phyloP scores from a whole-genome alignment of 1,140 invertebrate genomes.

The Caenorhabditis inopinata region DNA sequence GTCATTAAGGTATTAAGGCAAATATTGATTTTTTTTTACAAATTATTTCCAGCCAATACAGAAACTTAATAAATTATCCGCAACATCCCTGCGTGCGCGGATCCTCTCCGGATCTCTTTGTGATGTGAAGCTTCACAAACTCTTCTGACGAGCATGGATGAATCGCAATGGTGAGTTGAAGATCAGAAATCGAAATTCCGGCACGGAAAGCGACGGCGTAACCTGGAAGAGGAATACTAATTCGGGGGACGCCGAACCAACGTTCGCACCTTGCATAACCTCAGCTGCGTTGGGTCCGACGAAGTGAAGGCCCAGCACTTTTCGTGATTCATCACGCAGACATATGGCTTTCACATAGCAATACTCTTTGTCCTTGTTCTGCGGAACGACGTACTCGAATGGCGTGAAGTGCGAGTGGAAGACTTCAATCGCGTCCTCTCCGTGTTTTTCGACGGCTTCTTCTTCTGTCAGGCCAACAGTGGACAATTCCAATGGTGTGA shows the following conservation, averaged over 20 bases:
- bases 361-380: neutral
- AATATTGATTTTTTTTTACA: too few relatives aligned
- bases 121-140: slow-evolving; percentile 58
- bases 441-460: slow-evolving; percentile 74
- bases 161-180: slow-evolving; percentile 56
- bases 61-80: slow-evolving; percentile 49
- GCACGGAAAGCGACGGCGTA: slow-evolving; percentile 59
- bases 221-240: too few relatives aligned
- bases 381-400: slow-evolving; percentile 36
- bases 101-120: slow-evolving; percentile 51
- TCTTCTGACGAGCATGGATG: slow-evolving; percentile 61
- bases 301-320: slow-evolving; percentile 57
- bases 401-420: slow-evolving; percentile 69
- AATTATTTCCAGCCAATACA: too few relatives aligned
- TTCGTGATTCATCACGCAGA: slow-evolving; percentile 24
- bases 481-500: slow-evolving; percentile 93
- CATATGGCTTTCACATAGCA: slow-evolving; percentile 41
- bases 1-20: too few relatives aligned
- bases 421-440: slow-evolving; percentile 72
- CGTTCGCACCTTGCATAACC: slow-evolving; percentile 57
- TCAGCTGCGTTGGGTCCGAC: slow-evolving; percentile 60
- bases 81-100: slow-evolving; percentile 53
- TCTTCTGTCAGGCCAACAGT: slow-evolving; percentile 90
- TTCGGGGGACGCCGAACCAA: too few relatives aligned
- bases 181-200: neutral